Percentiles rank a stretch among this genome's conserved stretches.
phyloP scores from a whole-genome alignment of 2,797 vertebrate species.

The Paramormyrops hopkinsi region DNA sequence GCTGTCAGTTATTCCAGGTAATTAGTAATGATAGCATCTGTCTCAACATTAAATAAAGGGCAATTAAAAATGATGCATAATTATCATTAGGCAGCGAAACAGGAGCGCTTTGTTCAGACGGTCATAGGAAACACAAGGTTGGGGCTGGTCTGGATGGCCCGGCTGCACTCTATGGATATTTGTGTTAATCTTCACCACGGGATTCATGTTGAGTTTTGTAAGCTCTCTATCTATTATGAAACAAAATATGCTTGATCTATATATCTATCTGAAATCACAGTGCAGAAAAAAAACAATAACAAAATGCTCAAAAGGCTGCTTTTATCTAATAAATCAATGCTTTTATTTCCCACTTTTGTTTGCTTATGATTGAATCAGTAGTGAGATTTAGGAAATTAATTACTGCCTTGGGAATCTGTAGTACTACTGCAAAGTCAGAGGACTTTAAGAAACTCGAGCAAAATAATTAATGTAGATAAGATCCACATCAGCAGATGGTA shows the following conservation, averaged over 20 bases:
- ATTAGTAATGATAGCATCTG: slow-evolving; percentile 55
- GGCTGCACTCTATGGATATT: slow-evolving; percentile 43
- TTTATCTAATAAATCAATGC: background rate
- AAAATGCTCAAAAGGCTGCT: background rate
- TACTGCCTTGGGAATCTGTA: background rate
- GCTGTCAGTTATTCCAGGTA: slow-evolving; percentile 48
- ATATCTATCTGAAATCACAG: background rate
- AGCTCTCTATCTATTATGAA: background rate
- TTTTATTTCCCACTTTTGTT: background rate
- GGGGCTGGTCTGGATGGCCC: background rate
- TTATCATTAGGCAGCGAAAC: slow-evolving; percentile 45
- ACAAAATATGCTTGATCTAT: background rate
- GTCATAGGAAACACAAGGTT: slow-evolving; percentile 29
- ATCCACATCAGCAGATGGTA: background rate
- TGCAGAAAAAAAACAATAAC: background rate
- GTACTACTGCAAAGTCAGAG: background rate
- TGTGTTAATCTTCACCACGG: slow-evolving; percentile 34
- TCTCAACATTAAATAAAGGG: slow-evolving; percentile 48
- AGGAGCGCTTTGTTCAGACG: slow-evolving; percentile 45
- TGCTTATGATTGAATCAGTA: background rate
- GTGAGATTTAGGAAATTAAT: slow-evolving; percentile 4
- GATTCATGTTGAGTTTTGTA: slow-evolving; percentile 38
- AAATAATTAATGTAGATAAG: background rate
- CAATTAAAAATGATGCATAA: slow-evolving; percentile 52
- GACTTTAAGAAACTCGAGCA: background rate